Base-by-base conservation (phyloP, 2,113 vertebrate genomes). In the Ursus arctos region DNA sequence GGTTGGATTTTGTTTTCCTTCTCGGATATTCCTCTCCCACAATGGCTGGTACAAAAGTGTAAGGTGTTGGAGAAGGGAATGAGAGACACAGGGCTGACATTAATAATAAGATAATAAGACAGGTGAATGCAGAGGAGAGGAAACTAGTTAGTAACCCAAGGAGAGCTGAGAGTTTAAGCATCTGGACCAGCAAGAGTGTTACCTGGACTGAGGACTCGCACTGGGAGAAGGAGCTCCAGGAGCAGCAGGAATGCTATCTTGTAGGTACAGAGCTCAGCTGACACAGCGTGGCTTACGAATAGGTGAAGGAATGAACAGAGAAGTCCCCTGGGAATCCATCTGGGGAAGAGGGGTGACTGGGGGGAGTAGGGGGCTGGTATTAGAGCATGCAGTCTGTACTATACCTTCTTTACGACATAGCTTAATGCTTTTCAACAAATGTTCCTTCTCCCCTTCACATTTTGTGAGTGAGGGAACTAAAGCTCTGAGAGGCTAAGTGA, bases 401-500 rank as follows among this genome's bases (percentile, higher is more conserved):
- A 9, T 72, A 63, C 36, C 51, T 51, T 72, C 43, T 83, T 71
- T 63, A 83, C 28, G 18, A 26, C 1, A 1, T 59, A 55, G 16
- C 74, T 87, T 40, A 74, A 55, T 36, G 81, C 63, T 94, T 96
- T 57, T 85, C 28, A 87, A 40, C 36, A 71, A 36, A 33, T 71
- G 79, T 77, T 63, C 49, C 63, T 57, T 80, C 71, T 82, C 67
- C 26, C 47, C 76, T 16, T 16, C 74, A 22, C 11, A 7, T 43
- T 40, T 76, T 77, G 69, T 22, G 28, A 85, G 53, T 40, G 51
- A 79, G 81, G 36, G 88, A 71, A 79, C 51, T 2, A 2, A n/a
- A 81, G 33, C 43, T 86, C 76, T 4, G 9, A 69, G 43, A 93
- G 47, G 53, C 79, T 84, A 59, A 63, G 65, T 36, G 13, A 40